These are phyloP conservation scores for Sipha maydis DNA, from an alignment of 2,888 invertebrate genomes.

Conservation along the genomic window DNA sequence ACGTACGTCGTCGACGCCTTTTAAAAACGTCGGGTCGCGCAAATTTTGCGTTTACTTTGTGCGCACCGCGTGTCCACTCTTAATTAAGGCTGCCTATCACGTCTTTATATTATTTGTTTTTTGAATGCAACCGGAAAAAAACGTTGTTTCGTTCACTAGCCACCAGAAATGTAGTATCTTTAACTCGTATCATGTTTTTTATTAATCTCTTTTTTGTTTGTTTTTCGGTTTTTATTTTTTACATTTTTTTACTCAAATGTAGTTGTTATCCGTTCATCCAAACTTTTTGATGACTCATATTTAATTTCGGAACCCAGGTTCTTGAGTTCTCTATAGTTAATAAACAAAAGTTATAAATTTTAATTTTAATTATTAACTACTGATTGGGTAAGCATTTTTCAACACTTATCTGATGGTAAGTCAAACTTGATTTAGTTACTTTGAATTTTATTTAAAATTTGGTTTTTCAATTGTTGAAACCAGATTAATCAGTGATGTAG, in stretches of 20 bases:
- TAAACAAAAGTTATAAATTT: no score
- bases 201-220: no score
- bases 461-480: no score
- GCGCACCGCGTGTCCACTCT: neutral
- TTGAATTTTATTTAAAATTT: no score
- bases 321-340: slow-evolving; percentile 3
- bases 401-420: no score
- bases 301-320: slow-evolving; percentile 12
- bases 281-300: neutral
- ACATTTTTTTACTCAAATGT: neutral
- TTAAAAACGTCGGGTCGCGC: neutral
- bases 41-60: neutral
- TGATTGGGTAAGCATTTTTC: neutral
- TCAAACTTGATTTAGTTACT: no score
- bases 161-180: no score
- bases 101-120: neutral
- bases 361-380: neutral
- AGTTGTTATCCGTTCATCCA: neutral
- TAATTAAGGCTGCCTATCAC: neutral
- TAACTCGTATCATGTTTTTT: no score
- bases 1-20: neutral
- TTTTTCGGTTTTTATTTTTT: neutral
- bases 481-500: no score
- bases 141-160: neutral
- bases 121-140: neutral